phyloP scores from a whole-genome alignment of 2,113 vertebrate species.

The Ramphastos sulfuratus region DNA sequence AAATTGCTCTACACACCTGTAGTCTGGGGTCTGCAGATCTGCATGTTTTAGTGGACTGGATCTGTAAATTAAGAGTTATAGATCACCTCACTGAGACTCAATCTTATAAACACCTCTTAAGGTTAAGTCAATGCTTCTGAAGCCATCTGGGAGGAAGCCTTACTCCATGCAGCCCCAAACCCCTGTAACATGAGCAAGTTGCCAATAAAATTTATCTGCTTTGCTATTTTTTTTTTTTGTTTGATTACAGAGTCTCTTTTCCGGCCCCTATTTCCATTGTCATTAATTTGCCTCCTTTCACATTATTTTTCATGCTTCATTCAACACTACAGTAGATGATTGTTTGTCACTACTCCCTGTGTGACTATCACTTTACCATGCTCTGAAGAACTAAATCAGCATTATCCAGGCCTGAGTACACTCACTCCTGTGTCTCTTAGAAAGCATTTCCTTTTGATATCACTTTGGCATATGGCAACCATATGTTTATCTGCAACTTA shows the following conservation, averaged over 20 bases:
- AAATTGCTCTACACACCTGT: neutral
- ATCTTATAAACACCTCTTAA: rapidly evolving
- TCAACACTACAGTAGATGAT: neutral
- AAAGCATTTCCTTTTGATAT: neutral
- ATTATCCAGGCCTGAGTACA: neutral
- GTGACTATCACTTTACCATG: neutral
- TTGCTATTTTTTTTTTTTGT: neutral
- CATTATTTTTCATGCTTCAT: neutral
- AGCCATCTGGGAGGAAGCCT: neutral
- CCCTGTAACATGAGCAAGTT: rapidly evolving
- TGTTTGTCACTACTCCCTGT: neutral
- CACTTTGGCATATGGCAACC: conserved; percentile 9
- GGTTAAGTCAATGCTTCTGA: neutral
- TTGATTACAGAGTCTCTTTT: neutral
- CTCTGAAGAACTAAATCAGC: neutral
- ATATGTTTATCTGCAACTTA: conserved; percentile 6
- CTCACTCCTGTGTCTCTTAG: neutral
- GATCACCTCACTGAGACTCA: neutral
- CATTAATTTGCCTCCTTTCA: neutral
- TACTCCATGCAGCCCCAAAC: neutral
- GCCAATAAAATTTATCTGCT: neutral
- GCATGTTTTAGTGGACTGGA: neutral
- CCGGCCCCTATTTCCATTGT: neutral
- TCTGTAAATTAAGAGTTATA: rapidly evolving
- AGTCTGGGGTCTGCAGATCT: neutral